These are phyloP conservation scores for Caradrina kadenii DNA, from an alignment of 2,888 invertebrate species.

Conservation along the genomic window DNA sequence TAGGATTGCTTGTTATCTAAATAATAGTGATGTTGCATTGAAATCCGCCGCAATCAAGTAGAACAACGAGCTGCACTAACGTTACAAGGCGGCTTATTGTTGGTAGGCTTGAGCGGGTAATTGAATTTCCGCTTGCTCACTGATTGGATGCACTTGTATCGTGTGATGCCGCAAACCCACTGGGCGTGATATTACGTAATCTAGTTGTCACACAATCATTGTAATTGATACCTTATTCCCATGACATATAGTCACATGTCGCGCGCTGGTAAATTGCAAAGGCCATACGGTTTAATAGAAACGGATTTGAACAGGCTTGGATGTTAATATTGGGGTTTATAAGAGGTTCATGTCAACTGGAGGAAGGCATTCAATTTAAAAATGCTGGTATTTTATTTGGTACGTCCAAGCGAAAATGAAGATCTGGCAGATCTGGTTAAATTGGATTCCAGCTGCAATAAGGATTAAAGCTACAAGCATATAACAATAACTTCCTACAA, in stretches of 20 bases:
- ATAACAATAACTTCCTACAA: no score
- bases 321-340: background rate
- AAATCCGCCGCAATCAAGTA: background rate
- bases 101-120: slow-evolving; percentile 3
- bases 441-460: no score
- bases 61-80: background rate
- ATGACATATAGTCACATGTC: background rate
- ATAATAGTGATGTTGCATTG: background rate
- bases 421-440: no score
- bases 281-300: background rate
- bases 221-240: background rate
- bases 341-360: background rate
- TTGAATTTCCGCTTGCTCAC: slow-evolving; percentile 19
- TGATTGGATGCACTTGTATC: slow-evolving; percentile 38
- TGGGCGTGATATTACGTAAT: background rate
- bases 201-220: background rate
- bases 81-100: slow-evolving; percentile 6
- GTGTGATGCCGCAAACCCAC: background rate
- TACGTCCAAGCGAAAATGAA: no score
- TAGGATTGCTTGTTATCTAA: background rate
- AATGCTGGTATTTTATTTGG: background rate
- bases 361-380: background rate
- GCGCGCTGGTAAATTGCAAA: no score
- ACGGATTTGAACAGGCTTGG: background rate
- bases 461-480: no score